These are phyloP conservation scores for Danio kyathit DNA, from an alignment of 2,797 vertebrate genomes.

Conservation along the genomic window DNA sequence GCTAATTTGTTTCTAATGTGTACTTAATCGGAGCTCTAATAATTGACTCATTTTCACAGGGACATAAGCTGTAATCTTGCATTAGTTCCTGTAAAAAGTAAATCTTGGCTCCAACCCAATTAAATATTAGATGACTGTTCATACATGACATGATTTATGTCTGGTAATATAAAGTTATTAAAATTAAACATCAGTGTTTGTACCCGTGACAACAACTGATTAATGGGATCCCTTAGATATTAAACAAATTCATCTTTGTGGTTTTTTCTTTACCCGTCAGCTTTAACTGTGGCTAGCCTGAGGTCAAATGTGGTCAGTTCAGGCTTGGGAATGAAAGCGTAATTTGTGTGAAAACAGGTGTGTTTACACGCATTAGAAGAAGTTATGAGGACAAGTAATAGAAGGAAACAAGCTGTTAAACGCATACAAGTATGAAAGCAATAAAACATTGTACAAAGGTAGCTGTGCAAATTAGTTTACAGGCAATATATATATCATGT, in stretches of 20 bases:
- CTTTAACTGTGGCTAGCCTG: neutral
- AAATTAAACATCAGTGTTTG: slow-evolving; percentile 38
- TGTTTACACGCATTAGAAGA: neutral
- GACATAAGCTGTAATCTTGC: neutral
- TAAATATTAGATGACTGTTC: slow-evolving; percentile 70
- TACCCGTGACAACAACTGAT: neutral
- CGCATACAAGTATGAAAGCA: neutral
- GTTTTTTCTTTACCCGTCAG: neutral
- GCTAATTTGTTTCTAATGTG: slow-evolving; percentile 35
- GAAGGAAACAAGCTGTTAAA: neutral
- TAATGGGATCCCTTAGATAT: slow-evolving; percentile 44
- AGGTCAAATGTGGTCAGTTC: slow-evolving; percentile 6
- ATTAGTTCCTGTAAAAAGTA: neutral
- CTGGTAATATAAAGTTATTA: slow-evolving; percentile 57
- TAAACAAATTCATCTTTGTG: slow-evolving; percentile 54
- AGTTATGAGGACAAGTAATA: neutral
- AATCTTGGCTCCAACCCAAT: neutral
- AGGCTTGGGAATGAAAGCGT: neutral
- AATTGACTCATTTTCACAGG: neutral
- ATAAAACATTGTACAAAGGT: neutral
- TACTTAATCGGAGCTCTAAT: slow-evolving; percentile 1
- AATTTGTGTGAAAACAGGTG: slow-evolving; percentile 6
- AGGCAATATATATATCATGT: neutral
- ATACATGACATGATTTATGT: slow-evolving; percentile 63
- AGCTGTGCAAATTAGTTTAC: neutral